Conservation (phyloP, 1,140 invertebrate species). For the Diprion similis region DNA sequence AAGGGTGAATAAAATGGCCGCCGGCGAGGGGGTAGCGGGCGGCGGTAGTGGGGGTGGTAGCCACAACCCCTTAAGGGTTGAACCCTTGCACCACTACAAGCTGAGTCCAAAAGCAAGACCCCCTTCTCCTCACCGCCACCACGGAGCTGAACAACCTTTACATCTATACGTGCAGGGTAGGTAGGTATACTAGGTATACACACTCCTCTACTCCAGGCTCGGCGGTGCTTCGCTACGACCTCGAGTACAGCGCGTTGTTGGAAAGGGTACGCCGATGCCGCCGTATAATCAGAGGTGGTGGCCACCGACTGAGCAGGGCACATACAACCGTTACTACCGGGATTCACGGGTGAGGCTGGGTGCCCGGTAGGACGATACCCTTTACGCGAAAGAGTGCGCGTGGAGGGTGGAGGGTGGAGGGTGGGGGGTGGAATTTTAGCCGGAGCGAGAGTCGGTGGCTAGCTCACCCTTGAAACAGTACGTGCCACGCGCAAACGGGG, state of each 20-base stretch:
- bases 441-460: slow-evolving; percentile 30
- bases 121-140: slow-evolving; percentile 24
- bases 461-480: slow-evolving; percentile 52
- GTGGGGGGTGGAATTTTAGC: slow-evolving; percentile 54
- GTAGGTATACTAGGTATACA: slow-evolving; percentile 12
- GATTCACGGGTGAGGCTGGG: not conserved
- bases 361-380: not conserved
- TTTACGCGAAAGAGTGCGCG: not conserved
- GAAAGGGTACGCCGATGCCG: not conserved
- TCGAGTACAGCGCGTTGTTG: slow-evolving; percentile 4
- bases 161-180: slow-evolving; percentile 40
- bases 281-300: slow-evolving; percentile 11
- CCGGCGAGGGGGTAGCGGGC: slow-evolving; percentile 52
- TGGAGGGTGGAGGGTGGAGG: slow-evolving; percentile 23
- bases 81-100: slow-evolving; percentile 55
- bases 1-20: slow-evolving; percentile 61
- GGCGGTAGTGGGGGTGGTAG: slow-evolving; percentile 53
- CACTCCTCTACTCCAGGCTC: not conserved
- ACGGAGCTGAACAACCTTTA: slow-evolving; percentile 53
- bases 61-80: slow-evolving; percentile 64
- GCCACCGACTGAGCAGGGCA: not conserved
- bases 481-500: slow-evolving; percentile 45
- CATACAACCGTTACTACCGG: not conserved
- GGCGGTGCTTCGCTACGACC: not conserved
- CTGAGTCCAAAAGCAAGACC: slow-evolving; percentile 25